Conservation (phyloP, 2,888 invertebrate genomes). For the Halocaridina rubra region DNA sequence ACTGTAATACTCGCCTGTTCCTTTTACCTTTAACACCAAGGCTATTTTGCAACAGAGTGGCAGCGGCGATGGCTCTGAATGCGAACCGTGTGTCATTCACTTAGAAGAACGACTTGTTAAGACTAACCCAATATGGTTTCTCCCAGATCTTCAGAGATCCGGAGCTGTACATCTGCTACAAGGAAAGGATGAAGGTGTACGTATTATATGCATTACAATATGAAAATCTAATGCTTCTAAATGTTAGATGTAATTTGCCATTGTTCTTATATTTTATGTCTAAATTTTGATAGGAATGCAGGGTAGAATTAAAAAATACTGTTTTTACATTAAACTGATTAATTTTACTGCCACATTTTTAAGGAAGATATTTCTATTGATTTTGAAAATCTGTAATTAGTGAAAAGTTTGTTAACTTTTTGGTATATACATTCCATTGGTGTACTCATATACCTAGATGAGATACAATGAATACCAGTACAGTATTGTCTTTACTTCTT, state of each 20-base stretch:
- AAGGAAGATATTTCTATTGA: constrained; percentile 45
- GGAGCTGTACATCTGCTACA: constrained; percentile 94
- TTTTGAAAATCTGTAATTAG: not conserved
- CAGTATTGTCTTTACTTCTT: no score
- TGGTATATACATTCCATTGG: no score
- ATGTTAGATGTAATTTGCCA: not conserved
- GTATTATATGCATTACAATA: constrained; percentile 42
- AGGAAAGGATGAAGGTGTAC: constrained; percentile 79
- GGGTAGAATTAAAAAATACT: not conserved
- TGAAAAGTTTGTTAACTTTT: no score
- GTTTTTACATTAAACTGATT: not conserved
- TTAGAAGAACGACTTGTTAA: constrained; percentile 88
- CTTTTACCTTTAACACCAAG: not conserved
- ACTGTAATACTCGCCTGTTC: not conserved
- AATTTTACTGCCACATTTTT: not conserved
- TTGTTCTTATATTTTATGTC: not conserved
- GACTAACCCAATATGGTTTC: constrained; percentile 95
- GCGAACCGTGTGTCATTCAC: constrained; percentile 81
- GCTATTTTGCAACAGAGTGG: constrained; percentile 6
- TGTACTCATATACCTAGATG: no score
- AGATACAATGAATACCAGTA: no score
- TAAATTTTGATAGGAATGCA: not conserved
- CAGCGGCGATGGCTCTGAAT: constrained; percentile 45
- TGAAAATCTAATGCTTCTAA: not conserved
- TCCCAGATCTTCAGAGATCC: constrained; percentile 91